These are phyloP conservation scores for Drosophila algonquin DNA, from an alignment of 2,888 invertebrate species.

Conservation along the genomic window DNA sequence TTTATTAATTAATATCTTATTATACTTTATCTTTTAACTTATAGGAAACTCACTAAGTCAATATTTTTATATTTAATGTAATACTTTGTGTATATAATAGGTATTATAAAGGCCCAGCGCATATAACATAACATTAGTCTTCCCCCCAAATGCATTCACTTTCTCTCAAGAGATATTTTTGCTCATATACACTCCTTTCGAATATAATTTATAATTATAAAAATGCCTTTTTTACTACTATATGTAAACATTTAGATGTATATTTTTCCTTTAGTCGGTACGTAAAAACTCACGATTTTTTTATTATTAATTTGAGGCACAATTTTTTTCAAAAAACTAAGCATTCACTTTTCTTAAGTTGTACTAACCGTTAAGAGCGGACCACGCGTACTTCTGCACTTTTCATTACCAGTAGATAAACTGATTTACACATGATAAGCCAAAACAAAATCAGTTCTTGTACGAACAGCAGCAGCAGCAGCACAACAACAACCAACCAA, in stretches of 20 bases:
- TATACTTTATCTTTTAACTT: not conserved
- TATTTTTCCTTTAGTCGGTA: not conserved
- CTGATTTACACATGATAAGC: constrained; percentile 72
- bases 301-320: not conserved
- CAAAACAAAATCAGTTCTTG: constrained; percentile 65
- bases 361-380: constrained; percentile 13
- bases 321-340: not conserved
- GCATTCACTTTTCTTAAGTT: constrained; percentile 24
- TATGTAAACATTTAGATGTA: not conserved
- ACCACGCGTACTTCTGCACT: constrained; percentile 52
- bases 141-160: too few relatives aligned
- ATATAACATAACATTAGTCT: too few relatives aligned
- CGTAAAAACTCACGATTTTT: not conserved
- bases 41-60: not conserved
- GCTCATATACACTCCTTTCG: not conserved
- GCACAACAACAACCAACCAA: constrained; percentile 35
- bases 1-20: too few relatives aligned
- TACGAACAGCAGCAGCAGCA: constrained; percentile 53
- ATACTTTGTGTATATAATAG: too few relatives aligned
- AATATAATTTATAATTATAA: not conserved
- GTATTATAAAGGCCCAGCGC: too few relatives aligned
- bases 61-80: too few relatives aligned
- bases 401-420: constrained; percentile 65
- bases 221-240: not conserved
- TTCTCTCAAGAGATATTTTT: too few relatives aligned